These are phyloP conservation scores for Nipponia nippon DNA, from an alignment of 2,113 vertebrate genomes.

Conservation along the genomic window DNA sequence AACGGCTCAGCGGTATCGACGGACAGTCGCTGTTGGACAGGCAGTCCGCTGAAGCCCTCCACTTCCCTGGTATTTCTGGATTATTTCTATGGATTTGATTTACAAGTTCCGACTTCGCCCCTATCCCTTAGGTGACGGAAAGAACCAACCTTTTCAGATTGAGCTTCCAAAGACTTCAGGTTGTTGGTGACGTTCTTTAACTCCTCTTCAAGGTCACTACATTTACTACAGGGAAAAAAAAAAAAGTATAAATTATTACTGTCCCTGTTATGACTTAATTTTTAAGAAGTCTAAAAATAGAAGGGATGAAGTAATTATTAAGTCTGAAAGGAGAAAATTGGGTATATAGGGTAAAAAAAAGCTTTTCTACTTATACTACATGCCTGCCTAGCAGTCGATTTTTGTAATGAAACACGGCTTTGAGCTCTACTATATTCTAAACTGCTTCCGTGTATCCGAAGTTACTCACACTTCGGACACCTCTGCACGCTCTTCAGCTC, in stretches of 20 bases:
- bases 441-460: fast-evolving
- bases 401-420: neutral
- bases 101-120: neutral
- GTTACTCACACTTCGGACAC: slow-evolving; percentile 90
- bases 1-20: neutral
- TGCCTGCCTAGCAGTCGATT: neutral
- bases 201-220: slow-evolving; percentile 92
- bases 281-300: neutral
- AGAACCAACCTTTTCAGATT: slow-evolving; percentile 89
- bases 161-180: slow-evolving; percentile 96
- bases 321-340: neutral
- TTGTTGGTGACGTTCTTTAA: slow-evolving; percentile 98
- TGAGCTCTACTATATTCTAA: neutral
- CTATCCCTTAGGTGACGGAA: neutral
- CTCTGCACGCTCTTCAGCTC: slow-evolving; percentile 93
- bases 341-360: neutral
- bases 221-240: slow-evolving; percentile 77
- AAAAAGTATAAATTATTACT: neutral
- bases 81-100: neutral
- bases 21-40: neutral
- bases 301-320: neutral
- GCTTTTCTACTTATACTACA: neutral
- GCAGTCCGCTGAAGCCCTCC: neutral
- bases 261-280: neutral
- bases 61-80: neutral